Evolutionary conservation across 2,113 vertebrate genomes (phyloP).

Genomic region (Chaenocephalus aceratus): DNA sequence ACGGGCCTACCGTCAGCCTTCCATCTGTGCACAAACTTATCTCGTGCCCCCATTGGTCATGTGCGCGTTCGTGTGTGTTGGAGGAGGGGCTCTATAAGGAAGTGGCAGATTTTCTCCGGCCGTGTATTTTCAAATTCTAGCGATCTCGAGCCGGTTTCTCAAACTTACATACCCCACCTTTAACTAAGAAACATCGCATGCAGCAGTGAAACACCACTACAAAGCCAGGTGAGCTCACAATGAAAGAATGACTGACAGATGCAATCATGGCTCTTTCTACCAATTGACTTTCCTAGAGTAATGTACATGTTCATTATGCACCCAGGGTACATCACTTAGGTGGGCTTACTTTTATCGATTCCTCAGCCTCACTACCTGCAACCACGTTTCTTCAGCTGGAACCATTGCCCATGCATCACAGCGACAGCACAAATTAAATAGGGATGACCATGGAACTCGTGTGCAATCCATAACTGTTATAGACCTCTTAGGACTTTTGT

Average conservation of each 20-base stretch:
- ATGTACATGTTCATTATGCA: conserved; percentile 54
- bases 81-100: too few species aligned
- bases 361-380: conserved; percentile 33
- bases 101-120: too few species aligned
- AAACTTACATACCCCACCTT: too few species aligned
- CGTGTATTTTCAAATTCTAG: too few species aligned
- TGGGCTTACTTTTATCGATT: conserved; percentile 58
- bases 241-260: conserved; percentile 60
- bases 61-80: too few species aligned
- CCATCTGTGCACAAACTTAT: too few species aligned
- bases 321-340: conserved; percentile 49
- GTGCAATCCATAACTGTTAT: conserved; percentile 55
- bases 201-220: neutral
- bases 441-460: conserved; percentile 29
- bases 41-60: too few species aligned
- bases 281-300: conserved; percentile 45
- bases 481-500: conserved; percentile 45
- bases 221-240: conserved; percentile 7
- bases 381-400: conserved; percentile 27
- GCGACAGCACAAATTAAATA: conserved; percentile 53
- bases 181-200: neutral
- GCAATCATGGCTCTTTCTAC: conserved; percentile 52
- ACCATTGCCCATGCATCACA: conserved; percentile 44
- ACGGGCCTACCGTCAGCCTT: too few species aligned
- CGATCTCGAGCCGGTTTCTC: too few species aligned